Evolutionary conservation across 2,113 vertebrate genomes (phyloP), one percentile per base, ranked within the genome.

Genomic region (Dipodomys merriami): DNA sequence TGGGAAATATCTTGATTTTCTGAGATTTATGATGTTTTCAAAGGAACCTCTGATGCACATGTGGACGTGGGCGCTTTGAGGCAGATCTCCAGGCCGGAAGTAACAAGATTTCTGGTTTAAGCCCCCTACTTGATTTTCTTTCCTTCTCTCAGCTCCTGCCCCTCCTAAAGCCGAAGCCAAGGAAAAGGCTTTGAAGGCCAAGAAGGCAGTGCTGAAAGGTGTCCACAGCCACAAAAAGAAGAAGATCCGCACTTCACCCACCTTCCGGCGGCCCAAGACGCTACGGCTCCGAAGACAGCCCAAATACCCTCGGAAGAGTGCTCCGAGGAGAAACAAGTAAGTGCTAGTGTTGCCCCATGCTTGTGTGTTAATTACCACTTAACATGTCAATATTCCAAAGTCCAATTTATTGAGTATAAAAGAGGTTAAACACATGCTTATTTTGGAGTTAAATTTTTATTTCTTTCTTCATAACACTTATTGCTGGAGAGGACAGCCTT

Each of bases 81-180:
- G 3, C 53, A 2, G 44, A 13, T 33, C 35, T 10, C 68, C 20
- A 76, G 73, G 35, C 29, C 16, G n/a, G 77, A 89, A 74, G 87
- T 78, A 46, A 67, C 62, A 15, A 15, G 6, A 3, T 35, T 93
- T 92, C 46, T 96, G 82, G 92, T 72, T 18, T 53, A 18, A 13
- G 30, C 60, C 22, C 2, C 62, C 22, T 25, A 3, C 29, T n/a
- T 81, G 1, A 0, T 69, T 86, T 68, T 77, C 46, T 95, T 83
- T 83, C 0, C 72, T 79, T 95, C 10, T 79, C 10, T 33, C 86
- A 89, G 13, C 71, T 98, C 99, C 98, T 93, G 99, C 99, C 96
- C 99, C 99, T 90, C 98, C 98, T 30, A 99, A 99, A 98, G 99
- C 98, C 19, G 99, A 99, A 97, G 99, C 99, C 20, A 99, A 99